Base-by-base conservation (phyloP, 2,888 invertebrate genomes). In the Zaprionus bogoriensis region DNA sequence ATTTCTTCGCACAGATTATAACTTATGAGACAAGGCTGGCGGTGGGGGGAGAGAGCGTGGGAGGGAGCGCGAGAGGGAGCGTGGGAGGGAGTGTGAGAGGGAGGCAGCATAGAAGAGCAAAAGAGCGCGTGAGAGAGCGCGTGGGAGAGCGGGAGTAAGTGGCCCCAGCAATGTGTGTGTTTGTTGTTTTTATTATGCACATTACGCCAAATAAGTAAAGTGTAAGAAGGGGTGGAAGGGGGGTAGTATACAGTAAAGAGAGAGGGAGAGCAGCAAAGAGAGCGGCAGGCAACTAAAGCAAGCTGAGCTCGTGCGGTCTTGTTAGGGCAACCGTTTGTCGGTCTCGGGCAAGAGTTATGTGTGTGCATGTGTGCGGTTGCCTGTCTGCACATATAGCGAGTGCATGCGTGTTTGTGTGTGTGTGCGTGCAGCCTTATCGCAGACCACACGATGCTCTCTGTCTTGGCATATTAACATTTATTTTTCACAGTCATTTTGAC, bases 381-480 rank as follows among this genome's bases (percentile, higher is more conserved):
- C 2, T 27, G 23, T 27, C 14, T 44, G 3, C n/a, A n/a, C n/a
- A n/a, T n/a, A n/a, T n/a, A n/a, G n/a, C n/a, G n/a, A n/a, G n/a
- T 41, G 5, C 25, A 17, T 23, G 32, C 30, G 36, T 45, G 12
- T 25, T 32, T 19, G 42, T 45, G 57, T 42, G 38, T 48, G 42
- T 58, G 14, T 58, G 51, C 48, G 14, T 32, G 50, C 27, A 41
- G 47, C 41, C 73, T 67, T 72, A 71, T 72, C 72, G 55, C 38
- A 58, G 52, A 67, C 71, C 71, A 59, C 63, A 72, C 67, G 54
- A 41, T 51, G 39, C 73, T 47, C 41, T 53, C 30, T 57, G 60
- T 69, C 62, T 66, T 62, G 63, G 62, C 84, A 71, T 79, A 84
- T 86, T 88, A 84, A 81, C 86, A 86, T 87, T 87, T 87, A 85